Conservation (phyloP, 1,140 invertebrate species). For the Aphelenchoides fujianensis region DNA sequence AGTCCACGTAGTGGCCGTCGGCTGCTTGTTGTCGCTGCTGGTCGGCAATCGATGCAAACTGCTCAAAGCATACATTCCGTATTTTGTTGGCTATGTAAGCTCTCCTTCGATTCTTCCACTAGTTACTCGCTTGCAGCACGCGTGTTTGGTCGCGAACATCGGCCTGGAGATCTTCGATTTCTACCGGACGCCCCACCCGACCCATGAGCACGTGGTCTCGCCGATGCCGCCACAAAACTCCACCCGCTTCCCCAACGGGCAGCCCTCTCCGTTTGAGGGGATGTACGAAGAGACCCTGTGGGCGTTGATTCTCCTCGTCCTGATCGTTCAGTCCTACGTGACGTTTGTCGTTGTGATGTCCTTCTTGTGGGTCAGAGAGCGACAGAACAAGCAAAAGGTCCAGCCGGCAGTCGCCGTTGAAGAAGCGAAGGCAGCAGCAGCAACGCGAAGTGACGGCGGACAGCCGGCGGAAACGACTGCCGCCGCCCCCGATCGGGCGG, state of each 20-base stretch:
- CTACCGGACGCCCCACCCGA: conserved; percentile 1
- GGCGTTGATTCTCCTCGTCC: neutral
- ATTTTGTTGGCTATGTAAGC: neutral
- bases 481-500: neutral
- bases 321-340: neutral
- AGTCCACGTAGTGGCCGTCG: neutral
- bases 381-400: neutral
- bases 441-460: neutral
- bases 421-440: neutral
- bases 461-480: neutral
- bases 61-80: neutral
- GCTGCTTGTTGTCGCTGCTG: neutral
- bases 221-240: neutral
- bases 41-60: conserved; percentile 1
- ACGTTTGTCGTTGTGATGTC: neutral
- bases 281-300: conserved; percentile 1
- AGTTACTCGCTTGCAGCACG: neutral
- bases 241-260: neutral
- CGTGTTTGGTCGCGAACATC: neutral
- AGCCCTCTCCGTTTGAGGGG: neutral
- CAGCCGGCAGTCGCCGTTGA: neutral
- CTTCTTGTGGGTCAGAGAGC: neutral
- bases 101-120: neutral
- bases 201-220: neutral
- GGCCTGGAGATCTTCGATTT: neutral